Percentiles rank a stretch among this genome's conserved stretches.
These are phyloP conservation scores for Acanthurus lineatus DNA, from an alignment of 2,797 vertebrate genomes.

Conservation along the genomic window DNA sequence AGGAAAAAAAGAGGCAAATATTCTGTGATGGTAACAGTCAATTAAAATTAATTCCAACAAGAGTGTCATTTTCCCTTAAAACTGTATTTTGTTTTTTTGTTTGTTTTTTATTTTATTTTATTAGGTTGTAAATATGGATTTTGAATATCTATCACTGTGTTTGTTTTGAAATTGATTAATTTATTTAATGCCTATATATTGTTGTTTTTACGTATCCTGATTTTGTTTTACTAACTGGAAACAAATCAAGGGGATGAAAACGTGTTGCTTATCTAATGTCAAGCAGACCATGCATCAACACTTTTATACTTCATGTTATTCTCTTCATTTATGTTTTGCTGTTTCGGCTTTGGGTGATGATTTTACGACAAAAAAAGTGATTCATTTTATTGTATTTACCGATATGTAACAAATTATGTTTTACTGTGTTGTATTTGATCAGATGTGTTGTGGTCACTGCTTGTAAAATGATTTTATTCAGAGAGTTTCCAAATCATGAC, in stretches of 20 bases:
- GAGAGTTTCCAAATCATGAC: constrained; percentile 82
- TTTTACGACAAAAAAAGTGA: constrained; percentile 51
- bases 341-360: constrained; percentile 68
- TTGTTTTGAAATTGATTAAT: constrained; percentile 84
- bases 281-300: constrained; percentile 45
- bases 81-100: constrained; percentile 37
- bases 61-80: constrained; percentile 51
- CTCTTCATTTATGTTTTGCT: constrained; percentile 66
- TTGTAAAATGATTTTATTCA: constrained; percentile 72
- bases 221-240: constrained; percentile 82
- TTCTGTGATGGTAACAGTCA: constrained; percentile 50
- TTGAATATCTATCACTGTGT: constrained; percentile 83
- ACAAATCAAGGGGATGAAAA: constrained; percentile 64
- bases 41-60: constrained; percentile 57
- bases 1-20: constrained; percentile 25
- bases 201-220: constrained; percentile 76
- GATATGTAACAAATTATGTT: constrained; percentile 74
- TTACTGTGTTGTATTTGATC: constrained; percentile 72
- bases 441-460: constrained; percentile 75
- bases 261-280: constrained; percentile 61
- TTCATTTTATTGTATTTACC: constrained; percentile 79
- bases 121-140: constrained; percentile 86
- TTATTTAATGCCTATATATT: constrained; percentile 87
- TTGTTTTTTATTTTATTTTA: constrained; percentile 43
- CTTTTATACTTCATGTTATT: constrained; percentile 66